A percentile compares a stretch with the other conserved stretches of the same genome.
Conservation (phyloP, 2,888 invertebrate genomes). For the Athalia cordata region DNA sequence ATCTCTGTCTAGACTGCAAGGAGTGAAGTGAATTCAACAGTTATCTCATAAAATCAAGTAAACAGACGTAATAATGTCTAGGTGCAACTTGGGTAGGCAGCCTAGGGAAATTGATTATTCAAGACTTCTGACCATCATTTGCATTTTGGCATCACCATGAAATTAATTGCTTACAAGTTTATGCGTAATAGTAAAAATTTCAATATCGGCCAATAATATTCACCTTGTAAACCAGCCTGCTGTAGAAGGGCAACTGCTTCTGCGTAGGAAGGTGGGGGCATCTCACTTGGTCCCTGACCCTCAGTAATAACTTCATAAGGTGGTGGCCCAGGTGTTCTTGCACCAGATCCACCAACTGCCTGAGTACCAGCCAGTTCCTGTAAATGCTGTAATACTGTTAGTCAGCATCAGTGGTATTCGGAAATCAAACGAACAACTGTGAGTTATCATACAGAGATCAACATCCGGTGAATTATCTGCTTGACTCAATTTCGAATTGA, state of each 20-base stretch:
- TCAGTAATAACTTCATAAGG: constrained; percentile 79
- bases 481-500: too few species aligned
- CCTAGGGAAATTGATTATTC: too few species aligned
- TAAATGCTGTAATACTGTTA: constrained; percentile 61
- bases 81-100: too few species aligned
- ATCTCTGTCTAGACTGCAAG: constrained; percentile 23
- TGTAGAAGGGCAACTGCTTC: constrained; percentile 74
- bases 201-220: constrained; percentile 15
- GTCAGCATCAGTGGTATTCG: background rate
- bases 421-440: too few species aligned
- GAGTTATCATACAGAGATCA: too few species aligned
- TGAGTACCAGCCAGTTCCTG: constrained; percentile 78
- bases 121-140: too few species aligned
- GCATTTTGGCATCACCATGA: too few species aligned
- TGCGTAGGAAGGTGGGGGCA: constrained; percentile 80
- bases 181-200: background rate
- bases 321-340: constrained; percentile 76
- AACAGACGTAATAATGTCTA: background rate
- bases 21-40: background rate
- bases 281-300: constrained; percentile 74
- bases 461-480: too few species aligned
- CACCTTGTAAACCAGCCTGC: constrained; percentile 62
- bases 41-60: constrained; percentile 2
- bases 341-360: constrained; percentile 75
- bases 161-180: too few species aligned